phyloP scores from a whole-genome alignment of 2,113 vertebrate genomes.

The Synchiropus splendidus region DNA sequence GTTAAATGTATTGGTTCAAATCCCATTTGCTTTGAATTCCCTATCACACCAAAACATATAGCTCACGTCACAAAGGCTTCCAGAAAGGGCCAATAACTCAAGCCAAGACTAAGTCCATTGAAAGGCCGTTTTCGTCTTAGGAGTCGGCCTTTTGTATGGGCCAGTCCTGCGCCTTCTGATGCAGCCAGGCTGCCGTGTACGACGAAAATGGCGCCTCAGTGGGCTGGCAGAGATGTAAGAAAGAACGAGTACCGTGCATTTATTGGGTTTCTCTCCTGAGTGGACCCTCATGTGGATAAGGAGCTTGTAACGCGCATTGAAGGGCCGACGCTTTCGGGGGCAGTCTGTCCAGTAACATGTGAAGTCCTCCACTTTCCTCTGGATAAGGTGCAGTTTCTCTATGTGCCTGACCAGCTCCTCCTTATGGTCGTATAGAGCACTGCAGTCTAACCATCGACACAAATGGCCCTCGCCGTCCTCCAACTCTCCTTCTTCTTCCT shows the following conservation, averaged over 20 bases:
- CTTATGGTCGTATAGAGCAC: slow-evolving; percentile 76
- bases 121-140: too few species aligned
- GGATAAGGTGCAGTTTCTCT: slow-evolving; percentile 89
- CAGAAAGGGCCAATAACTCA: too few species aligned
- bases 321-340: slow-evolving; percentile 82
- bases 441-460: slow-evolving; percentile 84
- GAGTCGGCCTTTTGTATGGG: too few species aligned
- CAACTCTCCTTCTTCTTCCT: slow-evolving; percentile 76
- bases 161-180: too few species aligned
- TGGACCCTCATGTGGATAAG: slow-evolving; percentile 98
- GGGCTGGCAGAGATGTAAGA: not conserved
- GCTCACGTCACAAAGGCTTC: too few species aligned
- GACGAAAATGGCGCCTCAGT: too few species aligned
- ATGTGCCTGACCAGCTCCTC: slow-evolving; percentile 91
- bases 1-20: too few species aligned
- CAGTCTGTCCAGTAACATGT: slow-evolving; percentile 90
- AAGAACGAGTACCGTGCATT: slow-evolving; percentile 80
- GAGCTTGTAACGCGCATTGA: slow-evolving; percentile 95
- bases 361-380: slow-evolving; percentile 89
- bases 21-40: too few species aligned
- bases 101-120: too few species aligned
- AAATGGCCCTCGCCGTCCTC: slow-evolving; percentile 70
- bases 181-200: too few species aligned
- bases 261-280: slow-evolving; percentile 97
- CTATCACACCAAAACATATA: too few species aligned